A percentile compares a stretch with the other conserved stretches of the same genome.
These are phyloP conservation scores for Bicyclus anynana DNA, from an alignment of 1,140 invertebrate species.

Conservation along the genomic window DNA sequence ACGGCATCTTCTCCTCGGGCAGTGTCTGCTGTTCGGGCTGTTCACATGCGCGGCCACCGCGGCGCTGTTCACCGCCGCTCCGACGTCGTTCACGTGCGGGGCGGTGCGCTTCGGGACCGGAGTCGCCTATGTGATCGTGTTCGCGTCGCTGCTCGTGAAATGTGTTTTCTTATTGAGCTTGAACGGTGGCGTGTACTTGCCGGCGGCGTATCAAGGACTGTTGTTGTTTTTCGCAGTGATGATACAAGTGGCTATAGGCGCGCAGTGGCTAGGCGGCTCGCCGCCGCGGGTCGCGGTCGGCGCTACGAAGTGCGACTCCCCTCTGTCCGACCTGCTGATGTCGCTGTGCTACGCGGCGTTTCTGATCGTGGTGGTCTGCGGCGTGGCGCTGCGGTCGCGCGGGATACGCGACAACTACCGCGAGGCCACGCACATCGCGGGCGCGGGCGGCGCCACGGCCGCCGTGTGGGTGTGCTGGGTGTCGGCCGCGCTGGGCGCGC, in stretches of 20 bases:
- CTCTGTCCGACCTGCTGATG: constrained; percentile 84
- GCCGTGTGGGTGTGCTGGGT: constrained; percentile 93
- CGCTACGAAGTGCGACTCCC: constrained; percentile 80
- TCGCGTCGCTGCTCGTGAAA: constrained; percentile 94
- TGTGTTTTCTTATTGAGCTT: constrained; percentile 95
- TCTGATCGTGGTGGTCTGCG: constrained; percentile 89
- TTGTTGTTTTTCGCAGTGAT: constrained; percentile 93
- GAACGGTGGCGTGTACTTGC: constrained; percentile 94
- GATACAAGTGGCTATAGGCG: constrained; percentile 92
- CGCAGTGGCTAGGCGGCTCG: constrained; percentile 89
- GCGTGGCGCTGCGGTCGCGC: constrained; percentile 89
- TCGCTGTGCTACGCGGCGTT: constrained; percentile 90
- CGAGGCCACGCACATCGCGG: constrained; percentile 91
- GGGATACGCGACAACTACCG: constrained; percentile 95
- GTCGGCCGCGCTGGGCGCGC: constrained; percentile 84
- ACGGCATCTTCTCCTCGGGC: constrained; percentile 93
- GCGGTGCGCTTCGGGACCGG: constrained; percentile 91
- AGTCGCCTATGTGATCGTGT: constrained; percentile 92
- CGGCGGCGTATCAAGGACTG: constrained; percentile 93
- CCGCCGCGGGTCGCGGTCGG: constrained; percentile 78
- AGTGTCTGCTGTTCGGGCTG: constrained; percentile 91
- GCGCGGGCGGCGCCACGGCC: constrained; percentile 88
- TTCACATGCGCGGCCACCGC: constrained; percentile 90
- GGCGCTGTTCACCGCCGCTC: constrained; percentile 87
- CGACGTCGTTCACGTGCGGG: constrained; percentile 89